Evolutionary conservation across 2,113 vertebrate species (phyloP), one percentile per base, ranked within the genome.

Genomic region (Tapirus terrestris): DNA sequence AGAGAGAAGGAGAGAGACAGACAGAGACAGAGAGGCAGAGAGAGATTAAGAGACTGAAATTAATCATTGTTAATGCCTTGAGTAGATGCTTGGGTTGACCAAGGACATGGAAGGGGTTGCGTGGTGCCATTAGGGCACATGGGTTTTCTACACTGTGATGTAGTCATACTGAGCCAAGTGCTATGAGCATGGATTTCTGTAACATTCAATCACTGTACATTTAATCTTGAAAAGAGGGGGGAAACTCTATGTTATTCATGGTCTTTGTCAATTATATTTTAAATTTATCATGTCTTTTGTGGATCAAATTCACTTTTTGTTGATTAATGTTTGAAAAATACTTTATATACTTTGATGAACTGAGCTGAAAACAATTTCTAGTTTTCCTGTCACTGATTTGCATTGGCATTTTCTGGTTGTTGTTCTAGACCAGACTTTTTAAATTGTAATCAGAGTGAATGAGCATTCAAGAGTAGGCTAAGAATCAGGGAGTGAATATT

Each of bases 341-440:
- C 2, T 80, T 51, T 68, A 65, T 79, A 77, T 23, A 36, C n/a
- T 91, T 75, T 80, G 39, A 73, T 73, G 76, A 79, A 60, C 53
- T 79, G 33, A 84, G 56, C 27, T 88, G 56, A 95, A 87, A 95
- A 39, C 39, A 83, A 27, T 67, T 82, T 91, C 53, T 65, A 79
- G 6, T 56, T 73, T 85, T 39, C 80, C 25, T 58, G 51, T 18
- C 60, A 68, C 63, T 68, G 25, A 68, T 92, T 89, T 92, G 18
- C 29, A 45, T n/a, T 36, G 56, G 14, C 20, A 68, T 17, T 79
- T 91, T 67, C 45, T 73, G 27, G n/a, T 73, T 86, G 13, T 81
- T 76, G 23, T 73, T 85, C 65, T 51, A 65, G 39, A 92, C 11
- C 14, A 48, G 63, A 11, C 8, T 72, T 95, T 93, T 39, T 2